A percentile compares a stretch with the other conserved stretches of the same genome.
Evolutionary conservation across 2,888 invertebrate species (phyloP).

Genomic region (Plemyria rubiginata): DNA sequence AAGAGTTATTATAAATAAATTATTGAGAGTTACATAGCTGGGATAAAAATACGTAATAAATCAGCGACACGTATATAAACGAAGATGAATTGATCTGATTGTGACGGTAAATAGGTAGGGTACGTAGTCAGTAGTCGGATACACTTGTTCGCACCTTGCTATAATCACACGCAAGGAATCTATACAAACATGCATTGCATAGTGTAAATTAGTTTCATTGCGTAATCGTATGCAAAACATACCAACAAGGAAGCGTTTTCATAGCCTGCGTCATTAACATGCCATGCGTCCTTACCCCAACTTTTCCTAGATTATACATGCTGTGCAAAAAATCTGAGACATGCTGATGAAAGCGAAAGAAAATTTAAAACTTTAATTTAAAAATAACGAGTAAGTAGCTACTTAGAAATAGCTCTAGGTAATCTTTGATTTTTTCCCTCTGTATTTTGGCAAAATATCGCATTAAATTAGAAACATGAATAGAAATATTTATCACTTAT

Average conservation of each 20-base stretch:
- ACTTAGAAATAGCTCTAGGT: not conserved
- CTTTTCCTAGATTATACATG: constrained; percentile 10
- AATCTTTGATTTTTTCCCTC: not conserved
- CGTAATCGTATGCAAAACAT: constrained; percentile 31
- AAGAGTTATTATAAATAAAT: too few species aligned
- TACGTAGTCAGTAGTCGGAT: not conserved
- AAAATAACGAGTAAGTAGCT: not conserved
- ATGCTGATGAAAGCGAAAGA: not conserved
- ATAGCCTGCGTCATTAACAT: constrained; percentile 15
- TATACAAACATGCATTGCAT: constrained; percentile 31
- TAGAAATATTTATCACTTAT: not conserved
- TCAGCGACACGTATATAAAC: not conserved
- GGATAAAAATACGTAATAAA: not conserved
- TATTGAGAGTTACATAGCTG: too few species aligned
- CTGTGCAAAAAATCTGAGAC: constrained; percentile 22
- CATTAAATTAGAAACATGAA: not conserved
- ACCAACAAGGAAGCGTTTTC: constrained; percentile 21
- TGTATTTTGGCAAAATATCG: not conserved
- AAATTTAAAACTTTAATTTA: not conserved
- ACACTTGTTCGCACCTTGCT: not conserved
- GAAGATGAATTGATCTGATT: constrained; percentile 1
- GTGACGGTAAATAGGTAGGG: not conserved
- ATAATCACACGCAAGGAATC: constrained; percentile 33
- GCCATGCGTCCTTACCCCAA: constrained; percentile 20
- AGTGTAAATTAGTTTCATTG: constrained; percentile 32